A percentile compares a stretch with the other conserved stretches of the same genome.
phyloP scores from a whole-genome alignment of 2,113 vertebrate genomes.

The Turnix velox region DNA sequence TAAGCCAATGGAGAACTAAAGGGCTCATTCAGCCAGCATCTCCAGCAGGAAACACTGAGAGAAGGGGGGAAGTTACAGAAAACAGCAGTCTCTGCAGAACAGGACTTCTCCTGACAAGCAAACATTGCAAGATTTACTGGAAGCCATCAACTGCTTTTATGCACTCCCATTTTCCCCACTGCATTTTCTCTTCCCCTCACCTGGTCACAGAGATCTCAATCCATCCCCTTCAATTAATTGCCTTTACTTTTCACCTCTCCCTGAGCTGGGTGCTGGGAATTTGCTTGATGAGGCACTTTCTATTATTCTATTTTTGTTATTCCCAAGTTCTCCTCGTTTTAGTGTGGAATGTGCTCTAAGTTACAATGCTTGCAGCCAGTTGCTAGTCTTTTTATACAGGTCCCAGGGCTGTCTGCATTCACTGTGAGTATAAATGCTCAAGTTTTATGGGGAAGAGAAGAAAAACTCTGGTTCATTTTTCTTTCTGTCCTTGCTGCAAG shows the following conservation, averaged over 20 bases:
- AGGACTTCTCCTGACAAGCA: not conserved
- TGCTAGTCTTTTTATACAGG: slow-evolving; percentile 32
- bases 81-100: not conserved
- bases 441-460: slow-evolving; percentile 3
- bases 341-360: not conserved
- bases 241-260: not conserved
- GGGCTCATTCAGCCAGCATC: not conserved
- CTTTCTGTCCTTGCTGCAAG: slow-evolving; percentile 18
- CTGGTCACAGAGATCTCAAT: not conserved
- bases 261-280: not conserved
- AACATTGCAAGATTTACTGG: not conserved
- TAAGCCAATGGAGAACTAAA: not conserved
- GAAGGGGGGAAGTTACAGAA: not conserved
- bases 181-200: not conserved
- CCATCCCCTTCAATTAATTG: not conserved
- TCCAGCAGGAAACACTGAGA: not conserved
- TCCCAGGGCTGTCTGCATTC: slow-evolving; percentile 23
- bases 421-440: not conserved
- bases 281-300: not conserved
- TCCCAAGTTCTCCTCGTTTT: not conserved
- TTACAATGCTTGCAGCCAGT: not conserved
- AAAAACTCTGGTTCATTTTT: slow-evolving; percentile 15
- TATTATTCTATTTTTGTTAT: slow-evolving; percentile 11
- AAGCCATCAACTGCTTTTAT: not conserved
- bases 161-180: not conserved